Base-by-base conservation (phyloP, 1,140 invertebrate species). In the Halotydeus destructor region DNA sequence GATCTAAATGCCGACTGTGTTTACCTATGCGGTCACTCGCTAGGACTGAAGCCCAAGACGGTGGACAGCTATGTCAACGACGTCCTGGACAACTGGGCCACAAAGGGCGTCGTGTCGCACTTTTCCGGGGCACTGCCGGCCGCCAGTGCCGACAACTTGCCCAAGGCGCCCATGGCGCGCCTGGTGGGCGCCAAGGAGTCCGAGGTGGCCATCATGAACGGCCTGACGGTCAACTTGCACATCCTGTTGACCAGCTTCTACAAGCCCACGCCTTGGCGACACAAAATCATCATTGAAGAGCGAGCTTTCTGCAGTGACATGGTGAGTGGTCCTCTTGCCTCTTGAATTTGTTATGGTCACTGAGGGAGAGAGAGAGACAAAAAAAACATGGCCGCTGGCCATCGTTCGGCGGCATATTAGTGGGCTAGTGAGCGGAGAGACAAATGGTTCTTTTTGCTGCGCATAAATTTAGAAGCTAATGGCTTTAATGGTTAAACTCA, bases 281-380 rank as follows among this genome's bases (percentile, higher is more conserved):
- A 64, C 50, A 73, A 72, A 52, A 68, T 73, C 35, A 47, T 73
- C 9, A 60, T 70, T 21, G 70, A 74, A 55, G 58, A 56, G 5
- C 60, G 65, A 46, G 66, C 69, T 1, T 74, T 73, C 54, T 69
- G 69, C 4, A 70, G 69, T 8, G 71, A 73, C 56, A 60, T 65
- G 54, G 67, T 69, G 58, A 59, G 60, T 50, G 34, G 2, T 16
- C 9, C 3, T 44, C 41, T n/a, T 11, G 11, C n/a, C n/a, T n/a
- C n/a, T n/a, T n/a, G n/a, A n/a, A n/a, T n/a, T n/a, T n/a, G n/a
- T n/a, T n/a, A n/a, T n/a, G n/a, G n/a, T n/a, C n/a, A n/a, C n/a
- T n/a, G n/a, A n/a, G n/a, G n/a, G n/a, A n/a, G n/a, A n/a, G n/a
- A n/a, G n/a, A n/a, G n/a, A n/a, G n/a, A n/a, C n/a, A n/a, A n/a